Base-by-base conservation (phyloP, 2,113 vertebrate genomes). In the Naja naja region DNA sequence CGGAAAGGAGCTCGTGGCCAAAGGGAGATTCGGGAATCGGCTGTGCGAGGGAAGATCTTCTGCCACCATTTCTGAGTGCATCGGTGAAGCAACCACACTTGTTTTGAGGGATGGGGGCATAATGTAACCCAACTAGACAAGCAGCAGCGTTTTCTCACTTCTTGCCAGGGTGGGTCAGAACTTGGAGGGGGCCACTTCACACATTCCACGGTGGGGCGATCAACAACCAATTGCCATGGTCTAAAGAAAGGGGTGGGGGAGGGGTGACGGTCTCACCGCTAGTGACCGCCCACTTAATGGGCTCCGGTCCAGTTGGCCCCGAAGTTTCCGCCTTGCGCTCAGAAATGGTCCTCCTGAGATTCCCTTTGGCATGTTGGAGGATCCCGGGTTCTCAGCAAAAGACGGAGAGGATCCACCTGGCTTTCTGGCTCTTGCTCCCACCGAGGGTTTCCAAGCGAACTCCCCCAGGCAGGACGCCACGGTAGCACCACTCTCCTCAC, bases 1-100 rank as follows among this genome's bases (percentile, higher is more conserved):
- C 52, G 64, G 93, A 55, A 25, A 0, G n/a, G 30, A 45, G 39
- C 47, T 74, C 52, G 91, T 91, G 0, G 1, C 88, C 52, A 60
- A 23, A 2, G 89, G n/a, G n/a, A 22, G 52, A 20, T 2, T 9
- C 10, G 16, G 20, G 9, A 23, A 2, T 12, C 3, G 6, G 34
- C 74, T 22, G 39, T 60, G 18, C 87, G 20, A 55, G 49, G 39
- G 34, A 23, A 56, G 11, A 58, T 2, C 93, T 93, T 12, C 89
- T 18, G 0, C 1, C 30, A 81, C 22, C 60, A 6, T 94, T 95
- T 96, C 93, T 94, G 96, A 95, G 95, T 95, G 90, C 95, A 90
- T 87, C 8, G 4, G n/a, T 0, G 91, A 85, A 2, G 45, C 0
- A 7, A 86, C 69, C 55, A 7, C 64, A 45, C 1, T 25, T 45